Conservation (phyloP, 2,797 vertebrate genomes). For the Anabacerthia variegaticeps region DNA sequence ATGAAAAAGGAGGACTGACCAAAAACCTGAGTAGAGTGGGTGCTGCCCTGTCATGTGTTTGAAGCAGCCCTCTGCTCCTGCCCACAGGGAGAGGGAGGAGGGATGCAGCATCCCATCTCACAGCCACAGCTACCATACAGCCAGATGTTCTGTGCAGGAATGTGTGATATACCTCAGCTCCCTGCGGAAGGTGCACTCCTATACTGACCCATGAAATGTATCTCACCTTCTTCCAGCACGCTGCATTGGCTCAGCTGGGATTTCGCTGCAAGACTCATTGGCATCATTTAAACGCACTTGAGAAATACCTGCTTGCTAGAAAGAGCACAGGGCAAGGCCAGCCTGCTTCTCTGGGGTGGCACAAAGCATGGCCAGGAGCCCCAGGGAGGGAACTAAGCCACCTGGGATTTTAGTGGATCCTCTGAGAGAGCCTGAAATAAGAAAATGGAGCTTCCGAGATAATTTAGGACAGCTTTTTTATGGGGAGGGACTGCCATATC, state of each 20-base stretch:
- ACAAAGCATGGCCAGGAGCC: not conserved
- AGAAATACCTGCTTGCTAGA: not conserved
- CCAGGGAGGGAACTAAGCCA: not conserved
- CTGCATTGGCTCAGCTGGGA: not conserved
- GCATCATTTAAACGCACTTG: not conserved
- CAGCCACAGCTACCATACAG: not conserved
- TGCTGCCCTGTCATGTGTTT: not conserved
- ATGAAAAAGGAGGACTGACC: not conserved
- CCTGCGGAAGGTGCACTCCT: not conserved
- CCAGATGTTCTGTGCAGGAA: not conserved
- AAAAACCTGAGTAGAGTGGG: not conserved
- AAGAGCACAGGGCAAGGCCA: not conserved
- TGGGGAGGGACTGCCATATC: not conserved
- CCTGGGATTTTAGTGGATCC: not conserved
- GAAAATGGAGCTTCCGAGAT: not conserved
- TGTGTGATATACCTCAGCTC: fast-evolving
- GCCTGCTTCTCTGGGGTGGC: not conserved
- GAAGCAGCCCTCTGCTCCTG: not conserved
- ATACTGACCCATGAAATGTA: not conserved
- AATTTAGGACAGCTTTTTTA: not conserved
- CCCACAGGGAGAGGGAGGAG: fast-evolving
- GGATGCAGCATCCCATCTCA: not conserved
- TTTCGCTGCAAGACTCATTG: not conserved
- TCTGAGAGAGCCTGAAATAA: not conserved
- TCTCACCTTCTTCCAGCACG: not conserved